Evolutionary conservation across 2,888 invertebrate genomes (phyloP).

Genomic region (Drosophila borealis): DNA sequence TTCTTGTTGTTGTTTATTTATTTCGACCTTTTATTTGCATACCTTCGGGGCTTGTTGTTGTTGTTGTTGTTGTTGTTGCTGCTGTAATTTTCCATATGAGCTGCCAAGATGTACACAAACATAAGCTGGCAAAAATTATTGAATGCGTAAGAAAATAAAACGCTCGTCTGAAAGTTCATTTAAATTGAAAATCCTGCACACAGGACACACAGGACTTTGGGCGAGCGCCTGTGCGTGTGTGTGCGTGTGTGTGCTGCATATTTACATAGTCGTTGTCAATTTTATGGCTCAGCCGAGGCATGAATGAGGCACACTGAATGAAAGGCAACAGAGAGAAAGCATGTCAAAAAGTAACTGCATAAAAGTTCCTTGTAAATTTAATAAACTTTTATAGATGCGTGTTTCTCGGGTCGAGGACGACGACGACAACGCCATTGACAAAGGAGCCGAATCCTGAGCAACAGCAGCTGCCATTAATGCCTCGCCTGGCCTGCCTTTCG

Average conservation of each 20-base stretch:
- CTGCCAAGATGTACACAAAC: constrained; percentile 45
- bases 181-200: constrained; percentile 74
- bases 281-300: constrained; percentile 64
- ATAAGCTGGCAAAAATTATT: constrained; percentile 59
- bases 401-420: constrained; percentile 33
- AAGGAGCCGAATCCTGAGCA: constrained; percentile 45
- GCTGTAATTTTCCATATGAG: constrained; percentile 74
- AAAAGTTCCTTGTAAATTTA: constrained; percentile 79
- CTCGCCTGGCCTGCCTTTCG: constrained; percentile 51
- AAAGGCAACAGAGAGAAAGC: constrained; percentile 43
- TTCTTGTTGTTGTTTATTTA: constrained; percentile 15
- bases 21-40: constrained; percentile 52
- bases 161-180: constrained; percentile 74
- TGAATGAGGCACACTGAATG: constrained; percentile 29
- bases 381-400: constrained; percentile 76
- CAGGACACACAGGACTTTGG: constrained; percentile 19
- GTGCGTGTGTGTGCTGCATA: constrained; percentile 47
- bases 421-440: constrained; percentile 22
- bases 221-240: constrained; percentile 14
- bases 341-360: constrained; percentile 79
- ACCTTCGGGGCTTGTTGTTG: constrained; percentile 33
- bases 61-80: constrained; percentile 25
- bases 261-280: constrained; percentile 78
- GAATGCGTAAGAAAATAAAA: constrained; percentile 74
- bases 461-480: constrained; percentile 77